Base-by-base conservation (phyloP, 2,888 invertebrate species). In the Meteorus colon region DNA sequence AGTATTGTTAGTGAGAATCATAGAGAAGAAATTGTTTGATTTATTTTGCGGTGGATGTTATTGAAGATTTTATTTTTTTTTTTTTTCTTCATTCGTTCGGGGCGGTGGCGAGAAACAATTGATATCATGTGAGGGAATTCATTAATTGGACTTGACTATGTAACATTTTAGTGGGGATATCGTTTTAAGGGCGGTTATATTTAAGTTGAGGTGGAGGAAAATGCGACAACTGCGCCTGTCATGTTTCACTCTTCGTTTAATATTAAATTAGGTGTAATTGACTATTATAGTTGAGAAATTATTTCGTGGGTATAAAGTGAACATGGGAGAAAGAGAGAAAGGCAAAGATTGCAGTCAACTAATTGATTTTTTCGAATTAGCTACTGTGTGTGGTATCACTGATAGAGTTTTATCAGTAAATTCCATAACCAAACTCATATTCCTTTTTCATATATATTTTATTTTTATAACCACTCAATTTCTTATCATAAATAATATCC, bases 251-350 rank as follows among this genome's bases (percentile, higher is more conserved):
- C 45, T 14, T 14, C 16, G 45, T 67, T 67, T 48, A 48, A 73
- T 66, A 66, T 48, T 51, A 55, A 41, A 73, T 73, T 73, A 67
- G 67, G 12, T 34, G n/a, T 63, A 62, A 71, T 71, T 71, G 48
- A 71, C 12, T 34, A 70, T 70, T 37, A 70, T 59, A 59, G 19
- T 37, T 19, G 24, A 55, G 59, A 59, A 70, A 51, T 59, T 37
- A 19, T 48, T 70, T 55, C 31, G 59, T 37, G 27, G 10, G 10
- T 55, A 19, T 55, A 1, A 55, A 19, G 6, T 24, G 55, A 55
- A 19, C 2, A 8, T 2, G 19, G 19, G 8, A 5, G 8, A 8
- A 55, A 55, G 19, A 19, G n/a, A 55, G 8, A 55, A 55, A 24
- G 10, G n/a, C 1, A 19, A 19, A 55, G 55, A 55, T 19, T 55